Conservation (phyloP, 1,140 invertebrate genomes). For the Apis cerana region DNA sequence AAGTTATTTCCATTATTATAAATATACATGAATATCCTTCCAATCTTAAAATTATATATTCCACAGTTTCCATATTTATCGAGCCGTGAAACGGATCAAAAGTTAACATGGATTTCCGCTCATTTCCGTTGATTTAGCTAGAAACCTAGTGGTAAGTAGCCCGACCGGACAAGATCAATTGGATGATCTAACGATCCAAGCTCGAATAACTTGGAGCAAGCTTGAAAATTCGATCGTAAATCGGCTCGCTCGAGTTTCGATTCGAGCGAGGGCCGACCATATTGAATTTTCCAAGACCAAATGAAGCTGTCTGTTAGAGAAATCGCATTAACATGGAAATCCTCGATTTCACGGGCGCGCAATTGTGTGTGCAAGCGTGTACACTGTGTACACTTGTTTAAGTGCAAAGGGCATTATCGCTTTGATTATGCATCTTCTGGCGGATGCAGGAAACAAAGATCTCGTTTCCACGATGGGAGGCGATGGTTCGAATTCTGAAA, state of each 20-base stretch:
- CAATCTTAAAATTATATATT: neutral
- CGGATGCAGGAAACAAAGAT: neutral
- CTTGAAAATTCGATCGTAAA: slow-evolving; percentile 18
- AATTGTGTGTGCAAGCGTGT: neutral
- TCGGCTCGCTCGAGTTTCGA: slow-evolving; percentile 13
- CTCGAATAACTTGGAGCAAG: neutral
- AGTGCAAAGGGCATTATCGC: neutral
- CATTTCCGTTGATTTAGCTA: neutral
- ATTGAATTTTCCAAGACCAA: slow-evolving; percentile 17
- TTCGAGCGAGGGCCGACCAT: slow-evolving; percentile 12
- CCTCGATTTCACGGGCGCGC: neutral
- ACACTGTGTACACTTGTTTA: neutral
- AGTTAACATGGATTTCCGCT: neutral
- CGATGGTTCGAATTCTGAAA: neutral
- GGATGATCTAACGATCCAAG: too few species aligned
- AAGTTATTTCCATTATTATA: too few species aligned
- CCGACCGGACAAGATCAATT: neutral
- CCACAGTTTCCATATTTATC: neutral
- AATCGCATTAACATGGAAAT: slow-evolving; percentile 31
- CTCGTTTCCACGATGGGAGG: neutral
- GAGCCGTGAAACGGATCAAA: slow-evolving; percentile 7
- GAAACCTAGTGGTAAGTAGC: neutral
- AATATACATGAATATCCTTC: too few species aligned
- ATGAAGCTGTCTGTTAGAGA: slow-evolving; percentile 46
- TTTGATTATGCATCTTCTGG: slow-evolving; percentile 24